A percentile compares a stretch with the other conserved stretches of the same genome.
phyloP scores from a whole-genome alignment of 92 coral and sea anemone genomes.

The Epizoanthus ramosus region DNA sequence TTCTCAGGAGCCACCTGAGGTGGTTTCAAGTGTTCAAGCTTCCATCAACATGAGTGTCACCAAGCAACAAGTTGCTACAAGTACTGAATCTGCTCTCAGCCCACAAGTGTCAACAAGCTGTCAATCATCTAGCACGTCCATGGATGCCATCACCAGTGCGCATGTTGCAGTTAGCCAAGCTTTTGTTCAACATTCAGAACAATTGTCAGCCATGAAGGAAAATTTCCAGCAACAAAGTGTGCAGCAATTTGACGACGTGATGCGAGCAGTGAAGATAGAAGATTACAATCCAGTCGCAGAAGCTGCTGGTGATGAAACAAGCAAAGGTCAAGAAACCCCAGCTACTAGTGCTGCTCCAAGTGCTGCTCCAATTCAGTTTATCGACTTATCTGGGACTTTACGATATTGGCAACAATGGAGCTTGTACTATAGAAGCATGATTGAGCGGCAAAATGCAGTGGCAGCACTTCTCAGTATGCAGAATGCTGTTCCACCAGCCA shows the following conservation, averaged over 20 bases:
- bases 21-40: not conserved
- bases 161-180: not conserved
- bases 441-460: slow-evolving; percentile 61
- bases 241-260: slow-evolving; percentile 3
- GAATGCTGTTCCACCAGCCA: slow-evolving; percentile 31
- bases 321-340: slow-evolving; percentile 1
- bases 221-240: slow-evolving; percentile 2
- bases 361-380: slow-evolving; percentile 64
- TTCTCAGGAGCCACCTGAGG: not conserved
- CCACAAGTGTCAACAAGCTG: not conserved
- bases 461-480: slow-evolving; percentile 44
- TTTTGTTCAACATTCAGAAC: not conserved
- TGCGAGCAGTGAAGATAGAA: slow-evolving; percentile 30
- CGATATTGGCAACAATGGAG: slow-evolving; percentile 88
- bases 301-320: slow-evolving; percentile 9
- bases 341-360: not conserved
- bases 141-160: not conserved
- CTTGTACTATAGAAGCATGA: slow-evolving; percentile 66
- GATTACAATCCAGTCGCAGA: slow-evolving; percentile 17
- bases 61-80: not conserved
- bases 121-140: not conserved
- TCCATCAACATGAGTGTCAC: not conserved
- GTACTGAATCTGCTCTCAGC: not conserved
- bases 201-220: not conserved
- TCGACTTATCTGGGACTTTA: slow-evolving; percentile 84